Evolutionary conservation across 92 coral and sea anemone genomes (phyloP).

Genomic region (Paragorgia papillata): DNA sequence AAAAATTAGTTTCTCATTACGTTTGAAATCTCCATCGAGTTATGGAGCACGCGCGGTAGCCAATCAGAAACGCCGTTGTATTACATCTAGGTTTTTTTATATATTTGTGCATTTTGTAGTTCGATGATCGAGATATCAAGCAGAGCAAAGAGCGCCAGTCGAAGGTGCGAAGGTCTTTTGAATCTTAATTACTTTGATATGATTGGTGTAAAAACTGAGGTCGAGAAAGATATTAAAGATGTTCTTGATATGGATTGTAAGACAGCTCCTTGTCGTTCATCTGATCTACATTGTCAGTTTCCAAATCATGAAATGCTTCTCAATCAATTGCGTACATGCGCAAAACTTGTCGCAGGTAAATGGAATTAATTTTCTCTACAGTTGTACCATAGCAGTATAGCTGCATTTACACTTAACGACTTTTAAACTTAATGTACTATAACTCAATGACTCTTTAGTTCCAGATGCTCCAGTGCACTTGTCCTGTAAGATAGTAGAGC

Average conservation of each 20-base stretch:
- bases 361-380: background rate
- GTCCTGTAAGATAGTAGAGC: slow-evolving; percentile 61
- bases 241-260: slow-evolving; percentile 78
- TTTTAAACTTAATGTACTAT: too few relatives aligned
- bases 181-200: slow-evolving; percentile 85
- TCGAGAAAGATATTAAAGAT: slow-evolving; percentile 75
- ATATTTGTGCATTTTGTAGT: slow-evolving; percentile 38
- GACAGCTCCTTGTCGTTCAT: slow-evolving; percentile 69
- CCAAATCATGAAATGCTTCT: slow-evolving; percentile 88
- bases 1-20: too few relatives aligned
- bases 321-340: slow-evolving; percentile 76
- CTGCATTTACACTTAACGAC: too few relatives aligned
- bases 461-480: slow-evolving; percentile 89
- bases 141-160: slow-evolving; percentile 83
- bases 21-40: too few relatives aligned
- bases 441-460: too few relatives aligned
- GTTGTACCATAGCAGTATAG: too few relatives aligned
- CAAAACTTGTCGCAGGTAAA: slow-evolving; percentile 91
- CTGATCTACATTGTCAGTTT: slow-evolving; percentile 90
- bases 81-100: too few relatives aligned
- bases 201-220: slow-evolving; percentile 81
- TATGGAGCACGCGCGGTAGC: too few relatives aligned
- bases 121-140: slow-evolving; percentile 95
- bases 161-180: slow-evolving; percentile 78
- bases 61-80: too few relatives aligned